These are phyloP conservation scores for Anastrepha ludens DNA, from an alignment of 1,140 invertebrate species.

Conservation along the genomic window DNA sequence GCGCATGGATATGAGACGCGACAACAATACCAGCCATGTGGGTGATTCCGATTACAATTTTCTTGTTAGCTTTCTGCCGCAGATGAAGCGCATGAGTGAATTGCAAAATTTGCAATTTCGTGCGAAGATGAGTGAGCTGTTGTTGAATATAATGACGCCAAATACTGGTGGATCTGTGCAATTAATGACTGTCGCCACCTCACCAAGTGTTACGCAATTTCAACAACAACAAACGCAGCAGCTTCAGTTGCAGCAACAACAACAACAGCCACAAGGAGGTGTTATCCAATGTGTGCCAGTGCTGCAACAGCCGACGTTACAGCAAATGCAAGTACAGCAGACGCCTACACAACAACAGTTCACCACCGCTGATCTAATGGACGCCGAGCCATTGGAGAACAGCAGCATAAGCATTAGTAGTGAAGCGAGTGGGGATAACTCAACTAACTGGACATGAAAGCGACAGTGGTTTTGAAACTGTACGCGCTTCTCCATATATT, in stretches of 20 bases:
- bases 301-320: not conserved
- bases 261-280: not conserved
- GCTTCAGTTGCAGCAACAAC: not conserved
- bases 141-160: conserved; percentile 65
- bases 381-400: not conserved
- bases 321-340: not conserved
- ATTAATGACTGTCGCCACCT: not conserved
- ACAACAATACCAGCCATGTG: conserved; percentile 66
- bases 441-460: conserved; percentile 13
- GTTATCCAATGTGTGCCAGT: too few relatives aligned
- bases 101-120: conserved; percentile 69
- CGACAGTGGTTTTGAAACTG: too few relatives aligned
- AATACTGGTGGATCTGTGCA: not conserved
- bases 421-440: not conserved
- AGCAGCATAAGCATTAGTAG: not conserved
- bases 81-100: conserved; percentile 71
- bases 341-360: not conserved
- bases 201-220: not conserved
- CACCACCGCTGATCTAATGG: not conserved
- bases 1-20: conserved; percentile 65
- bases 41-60: conserved; percentile 72
- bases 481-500: too few relatives aligned
- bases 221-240: not conserved
- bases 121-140: conserved; percentile 69
- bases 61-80: conserved; percentile 69